Evolutionary conservation across 2,888 invertebrate genomes (phyloP).

Genomic region (Cephalotes varians): DNA sequence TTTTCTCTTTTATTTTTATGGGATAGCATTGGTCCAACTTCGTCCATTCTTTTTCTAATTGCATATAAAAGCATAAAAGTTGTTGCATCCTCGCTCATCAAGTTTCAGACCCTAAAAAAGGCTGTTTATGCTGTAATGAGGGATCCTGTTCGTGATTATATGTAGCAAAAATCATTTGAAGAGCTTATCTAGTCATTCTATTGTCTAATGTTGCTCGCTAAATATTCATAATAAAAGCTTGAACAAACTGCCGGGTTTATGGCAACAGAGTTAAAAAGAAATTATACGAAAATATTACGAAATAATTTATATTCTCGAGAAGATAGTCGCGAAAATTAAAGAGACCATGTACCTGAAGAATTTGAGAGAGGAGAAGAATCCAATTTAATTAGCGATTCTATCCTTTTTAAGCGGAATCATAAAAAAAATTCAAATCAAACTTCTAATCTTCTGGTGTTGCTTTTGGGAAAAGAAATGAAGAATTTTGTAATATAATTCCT

Average conservation of each 20-base stretch:
- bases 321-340: not conserved
- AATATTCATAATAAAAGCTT: too few relatives aligned
- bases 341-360: not conserved
- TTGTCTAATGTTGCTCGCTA: too few relatives aligned
- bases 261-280: too few relatives aligned
- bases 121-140: not conserved
- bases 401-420: not conserved
- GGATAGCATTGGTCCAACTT: not conserved
- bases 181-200: too few relatives aligned
- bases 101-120: not conserved
- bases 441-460: not conserved
- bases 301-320: not conserved
- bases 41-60: not conserved
- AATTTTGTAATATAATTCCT: not conserved
- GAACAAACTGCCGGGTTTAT: too few relatives aligned
- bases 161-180: too few relatives aligned
- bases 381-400: not conserved
- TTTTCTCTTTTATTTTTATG: slow-evolving; percentile 15
- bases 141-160: not conserved
- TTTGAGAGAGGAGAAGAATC: not conserved
- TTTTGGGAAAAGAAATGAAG: not conserved
- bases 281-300: too few relatives aligned
- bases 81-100: not conserved
- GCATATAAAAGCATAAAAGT: not conserved
- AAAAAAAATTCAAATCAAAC: too few relatives aligned